Percentiles rank a stretch among this genome's conserved stretches.
These are phyloP conservation scores for Meiosimyza platycephala DNA, from an alignment of 2,888 invertebrate genomes.

Conservation along the genomic window DNA sequence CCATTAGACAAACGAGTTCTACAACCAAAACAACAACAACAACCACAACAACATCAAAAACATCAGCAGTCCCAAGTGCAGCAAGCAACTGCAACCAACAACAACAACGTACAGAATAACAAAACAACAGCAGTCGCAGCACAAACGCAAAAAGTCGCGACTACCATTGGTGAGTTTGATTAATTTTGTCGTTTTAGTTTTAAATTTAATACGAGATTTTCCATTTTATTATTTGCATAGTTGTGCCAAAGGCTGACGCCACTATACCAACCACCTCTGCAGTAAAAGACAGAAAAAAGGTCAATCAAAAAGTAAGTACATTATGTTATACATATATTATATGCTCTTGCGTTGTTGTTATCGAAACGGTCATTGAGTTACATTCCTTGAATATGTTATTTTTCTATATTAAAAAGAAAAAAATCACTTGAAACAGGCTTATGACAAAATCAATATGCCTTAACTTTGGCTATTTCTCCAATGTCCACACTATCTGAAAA, in stretches of 20 bases:
- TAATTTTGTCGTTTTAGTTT: neutral
- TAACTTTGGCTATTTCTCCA: too few species aligned
- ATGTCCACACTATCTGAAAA: too few species aligned
- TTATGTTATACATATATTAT: too few species aligned
- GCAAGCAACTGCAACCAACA: constrained; percentile 34
- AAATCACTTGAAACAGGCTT: too few species aligned
- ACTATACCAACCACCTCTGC: constrained; percentile 60
- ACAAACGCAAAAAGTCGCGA: constrained; percentile 29
- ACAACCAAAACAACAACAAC: constrained; percentile 73
- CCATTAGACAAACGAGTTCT: constrained; percentile 75
- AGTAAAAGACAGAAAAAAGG: constrained; percentile 70
- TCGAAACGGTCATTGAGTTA: too few species aligned
- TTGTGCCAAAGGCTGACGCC: constrained; percentile 52
- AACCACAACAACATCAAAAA: constrained; percentile 45
- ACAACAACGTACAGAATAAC: constrained; percentile 39
- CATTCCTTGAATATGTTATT: too few species aligned
- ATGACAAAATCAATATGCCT: too few species aligned
- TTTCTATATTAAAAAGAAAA: too few species aligned
- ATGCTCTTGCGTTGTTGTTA: too few species aligned
- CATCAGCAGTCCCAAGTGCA: constrained; percentile 42
- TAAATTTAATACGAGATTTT: neutral
- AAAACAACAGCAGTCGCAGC: constrained; percentile 28
- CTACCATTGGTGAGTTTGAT: constrained; percentile 55
- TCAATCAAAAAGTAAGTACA: constrained; percentile 71
- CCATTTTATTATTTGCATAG: constrained; percentile 37